Conservation (phyloP, 2,797 vertebrate genomes). For the Ctenochaetus hawaiiensis region DNA sequence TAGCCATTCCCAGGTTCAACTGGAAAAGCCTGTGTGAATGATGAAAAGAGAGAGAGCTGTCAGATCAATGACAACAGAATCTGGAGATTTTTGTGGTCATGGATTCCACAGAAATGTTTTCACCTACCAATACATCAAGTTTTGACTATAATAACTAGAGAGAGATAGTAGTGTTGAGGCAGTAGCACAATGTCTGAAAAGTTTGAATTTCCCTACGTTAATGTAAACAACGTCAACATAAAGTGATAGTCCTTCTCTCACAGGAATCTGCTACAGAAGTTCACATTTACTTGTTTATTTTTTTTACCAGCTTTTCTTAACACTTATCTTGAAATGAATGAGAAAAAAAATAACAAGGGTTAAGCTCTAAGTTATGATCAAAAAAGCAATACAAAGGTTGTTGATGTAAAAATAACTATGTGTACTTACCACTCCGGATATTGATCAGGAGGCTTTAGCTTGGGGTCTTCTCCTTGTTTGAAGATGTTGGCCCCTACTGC, state of each 20-base stretch:
- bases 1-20: conserved; percentile 85
- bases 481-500: conserved; percentile 92
- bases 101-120: not conserved
- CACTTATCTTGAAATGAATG: not conserved
- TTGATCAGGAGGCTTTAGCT: conserved; percentile 84
- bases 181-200: not conserved
- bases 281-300: not conserved
- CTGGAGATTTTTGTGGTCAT: too few relatives aligned
- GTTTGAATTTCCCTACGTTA: not conserved
- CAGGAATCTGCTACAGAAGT: too few relatives aligned
- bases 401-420: not conserved
- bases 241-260: not conserved
- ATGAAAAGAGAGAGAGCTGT: not conserved
- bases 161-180: not conserved
- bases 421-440: conserved; percentile 91
- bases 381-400: not conserved
- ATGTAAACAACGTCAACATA: not conserved
- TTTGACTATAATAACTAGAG: not conserved
- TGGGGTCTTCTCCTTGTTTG: conserved; percentile 91
- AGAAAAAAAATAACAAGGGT: not conserved
- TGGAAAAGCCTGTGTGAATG: conserved; percentile 89
- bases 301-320: not conserved
- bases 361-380: not conserved
- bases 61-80: not conserved
- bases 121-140: not conserved